Evolutionary conservation across 1,140 invertebrate genomes (phyloP), one percentile per base, ranked within the genome.

Genomic region (Myzus persicae): DNA sequence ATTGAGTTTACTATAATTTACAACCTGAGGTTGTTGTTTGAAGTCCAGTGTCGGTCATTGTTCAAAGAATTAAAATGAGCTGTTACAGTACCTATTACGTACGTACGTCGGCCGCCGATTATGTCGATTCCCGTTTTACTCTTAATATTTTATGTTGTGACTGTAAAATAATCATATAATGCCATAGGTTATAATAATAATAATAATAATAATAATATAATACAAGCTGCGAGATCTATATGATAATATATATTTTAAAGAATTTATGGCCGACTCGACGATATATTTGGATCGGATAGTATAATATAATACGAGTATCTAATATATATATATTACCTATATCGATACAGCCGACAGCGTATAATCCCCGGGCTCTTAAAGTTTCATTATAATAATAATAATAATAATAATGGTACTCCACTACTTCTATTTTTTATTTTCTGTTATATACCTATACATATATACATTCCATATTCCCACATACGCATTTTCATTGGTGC

Each of bases 221-320:
- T 38, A 54, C 31, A 40, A 90, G 22, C 48, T 9, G 46, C 20
- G 20, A 90, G 51, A 90, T 90, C 88, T 54, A 38, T 90, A 51
- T 54, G 88, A 90, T 90, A 90, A 90, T 90, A 90, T 90, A 90
- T 54, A 36, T 38, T 38, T 36, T 36, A 48, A 89, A 90, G 31
- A 54, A 85, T 85, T 85, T 46, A 85, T 85, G 24, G 26, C 42
- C 14, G 26, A 85, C 26, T 85, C 40, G 14, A 85, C 20, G 14
- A 51, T 22, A 51, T 85, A 44, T 85, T 85, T 4, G 42, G 18
- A 44, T 85, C 31, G 84, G 42, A 44, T 44, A 44, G 84, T 44
- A 85, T 44, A 85, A 26, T 26, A 26, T 26, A 42, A 40, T 22
- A 84, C 38, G 14, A 24, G n/a, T 38, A 59, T 8, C 54, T 31